Evolutionary conservation across 2,888 invertebrate genomes (phyloP).

Genomic region (Scelioninae gen. 1): DNA sequence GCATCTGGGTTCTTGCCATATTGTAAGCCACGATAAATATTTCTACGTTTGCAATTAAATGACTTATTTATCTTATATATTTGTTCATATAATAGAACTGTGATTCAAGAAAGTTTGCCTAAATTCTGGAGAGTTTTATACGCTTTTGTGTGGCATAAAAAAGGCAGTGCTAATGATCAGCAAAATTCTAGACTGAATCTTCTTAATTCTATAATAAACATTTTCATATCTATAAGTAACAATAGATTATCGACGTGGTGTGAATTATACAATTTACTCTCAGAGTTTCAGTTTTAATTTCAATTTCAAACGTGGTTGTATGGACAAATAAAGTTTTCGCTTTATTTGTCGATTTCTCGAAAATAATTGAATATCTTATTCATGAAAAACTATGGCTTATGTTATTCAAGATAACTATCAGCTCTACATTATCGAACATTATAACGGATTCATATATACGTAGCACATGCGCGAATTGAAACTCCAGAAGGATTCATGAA

Average conservation of each 20-base stretch:
- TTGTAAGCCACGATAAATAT: too few relatives aligned
- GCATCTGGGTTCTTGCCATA: too few relatives aligned
- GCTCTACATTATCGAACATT: neutral
- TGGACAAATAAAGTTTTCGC: neutral
- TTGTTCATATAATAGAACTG: too few relatives aligned
- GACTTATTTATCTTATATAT: too few relatives aligned
- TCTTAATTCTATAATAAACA: neutral
- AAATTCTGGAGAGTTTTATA: too few relatives aligned
- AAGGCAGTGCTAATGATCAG: neutral
- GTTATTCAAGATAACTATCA: neutral
- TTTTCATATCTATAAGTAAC: neutral
- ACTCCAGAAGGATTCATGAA: too few relatives aligned
- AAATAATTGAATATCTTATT: neutral
- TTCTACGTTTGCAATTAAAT: too few relatives aligned
- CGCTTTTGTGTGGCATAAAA: too few relatives aligned
- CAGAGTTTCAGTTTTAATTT: conserved; percentile 11
- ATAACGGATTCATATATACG: neutral
- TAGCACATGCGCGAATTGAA: neutral
- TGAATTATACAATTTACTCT: neutral
- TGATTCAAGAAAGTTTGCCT: too few relatives aligned
- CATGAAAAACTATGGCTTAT: neutral
- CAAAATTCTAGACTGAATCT: neutral
- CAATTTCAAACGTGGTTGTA: neutral
- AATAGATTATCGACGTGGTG: neutral
- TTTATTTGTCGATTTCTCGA: neutral